Conservation (phyloP, 2,113 vertebrate species). For the Chascanopsetta lugubris region DNA sequence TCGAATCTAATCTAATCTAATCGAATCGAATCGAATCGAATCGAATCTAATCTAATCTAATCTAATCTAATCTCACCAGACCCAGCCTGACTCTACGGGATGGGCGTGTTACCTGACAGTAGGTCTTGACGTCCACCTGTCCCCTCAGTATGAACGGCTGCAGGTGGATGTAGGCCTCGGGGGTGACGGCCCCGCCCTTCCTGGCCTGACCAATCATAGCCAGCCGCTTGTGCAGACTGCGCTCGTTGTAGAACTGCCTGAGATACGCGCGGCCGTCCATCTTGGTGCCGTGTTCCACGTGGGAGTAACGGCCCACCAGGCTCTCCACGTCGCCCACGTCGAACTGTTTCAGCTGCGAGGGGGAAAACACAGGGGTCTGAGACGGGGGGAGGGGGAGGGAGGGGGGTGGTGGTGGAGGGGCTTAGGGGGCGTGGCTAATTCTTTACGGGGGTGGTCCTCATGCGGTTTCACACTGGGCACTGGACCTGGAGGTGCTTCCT, state of each 20-base stretch:
- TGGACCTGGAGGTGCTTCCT: conserved; percentile 83
- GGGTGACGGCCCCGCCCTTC: conserved; percentile 82
- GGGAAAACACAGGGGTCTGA: too few species aligned
- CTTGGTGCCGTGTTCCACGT: conserved; percentile 80
- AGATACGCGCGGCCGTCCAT: conserved; percentile 81
- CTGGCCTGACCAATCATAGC: conserved; percentile 81
- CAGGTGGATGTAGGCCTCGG: conserved; percentile 80
- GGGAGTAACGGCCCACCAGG: conserved; percentile 81
- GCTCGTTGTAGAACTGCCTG: conserved; percentile 80
- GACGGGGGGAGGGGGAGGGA: not conserved
- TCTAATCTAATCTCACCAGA: not conserved
- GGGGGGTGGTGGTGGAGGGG: not conserved
- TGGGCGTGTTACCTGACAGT: conserved; percentile 74
- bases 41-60: too few species aligned
- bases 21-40: too few species aligned
- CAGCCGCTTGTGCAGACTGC: conserved; percentile 78
- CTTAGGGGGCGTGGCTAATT: not conserved
- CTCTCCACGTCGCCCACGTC: conserved; percentile 82
- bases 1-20: too few species aligned
- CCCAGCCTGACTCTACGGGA: not conserved
- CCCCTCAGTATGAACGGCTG: conserved; percentile 75
- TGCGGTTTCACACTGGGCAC: conserved; percentile 39
- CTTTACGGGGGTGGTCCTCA: conserved; percentile 10
- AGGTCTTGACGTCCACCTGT: conserved; percentile 72
- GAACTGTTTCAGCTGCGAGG: conserved; percentile 83